A percentile compares a stretch with the other conserved stretches of the same genome.
phyloP scores from a whole-genome alignment of 1,140 invertebrate species.

The Palaemon carinicauda region DNA sequence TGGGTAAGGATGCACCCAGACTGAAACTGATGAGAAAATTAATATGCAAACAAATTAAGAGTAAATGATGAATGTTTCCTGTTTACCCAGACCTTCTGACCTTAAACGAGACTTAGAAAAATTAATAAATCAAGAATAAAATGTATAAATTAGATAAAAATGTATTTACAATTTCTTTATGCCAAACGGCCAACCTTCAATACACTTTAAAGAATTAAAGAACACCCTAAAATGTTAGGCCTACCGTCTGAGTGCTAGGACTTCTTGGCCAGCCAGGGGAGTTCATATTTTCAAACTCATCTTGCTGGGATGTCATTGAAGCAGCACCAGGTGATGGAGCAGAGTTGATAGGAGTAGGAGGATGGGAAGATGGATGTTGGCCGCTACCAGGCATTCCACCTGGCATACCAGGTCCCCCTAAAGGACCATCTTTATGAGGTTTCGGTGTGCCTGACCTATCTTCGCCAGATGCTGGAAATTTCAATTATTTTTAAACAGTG shows the following conservation, averaged over 20 bases:
- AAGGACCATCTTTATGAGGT: conserved; percentile 73
- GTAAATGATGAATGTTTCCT: no score
- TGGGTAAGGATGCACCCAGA: no score
- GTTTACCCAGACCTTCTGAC: no score
- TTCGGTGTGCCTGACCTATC: conserved; percentile 80
- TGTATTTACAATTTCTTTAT: neutral
- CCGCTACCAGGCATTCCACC: conserved; percentile 44
- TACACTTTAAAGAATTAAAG: neutral
- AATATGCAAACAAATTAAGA: no score
- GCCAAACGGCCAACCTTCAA: neutral
- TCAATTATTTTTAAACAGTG: neutral
- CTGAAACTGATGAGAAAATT: no score
- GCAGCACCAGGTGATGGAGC: conserved; percentile 83
- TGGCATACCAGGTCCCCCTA: conserved; percentile 62
- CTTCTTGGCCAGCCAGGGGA: conserved; percentile 74
- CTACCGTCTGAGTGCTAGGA: conserved; percentile 74
- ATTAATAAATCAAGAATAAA: no score
- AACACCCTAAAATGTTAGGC: conserved; percentile 62
- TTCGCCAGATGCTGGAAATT: conserved; percentile 79
- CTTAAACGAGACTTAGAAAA: no score
- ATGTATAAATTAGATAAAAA: neutral
- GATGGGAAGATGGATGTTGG: conserved; percentile 62
- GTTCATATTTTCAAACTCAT: conserved; percentile 88
- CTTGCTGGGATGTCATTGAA: conserved; percentile 83
- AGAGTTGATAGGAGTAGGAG: conserved; percentile 71